phyloP scores from a whole-genome alignment of 2,797 vertebrate species.

The Sylvia borin region DNA sequence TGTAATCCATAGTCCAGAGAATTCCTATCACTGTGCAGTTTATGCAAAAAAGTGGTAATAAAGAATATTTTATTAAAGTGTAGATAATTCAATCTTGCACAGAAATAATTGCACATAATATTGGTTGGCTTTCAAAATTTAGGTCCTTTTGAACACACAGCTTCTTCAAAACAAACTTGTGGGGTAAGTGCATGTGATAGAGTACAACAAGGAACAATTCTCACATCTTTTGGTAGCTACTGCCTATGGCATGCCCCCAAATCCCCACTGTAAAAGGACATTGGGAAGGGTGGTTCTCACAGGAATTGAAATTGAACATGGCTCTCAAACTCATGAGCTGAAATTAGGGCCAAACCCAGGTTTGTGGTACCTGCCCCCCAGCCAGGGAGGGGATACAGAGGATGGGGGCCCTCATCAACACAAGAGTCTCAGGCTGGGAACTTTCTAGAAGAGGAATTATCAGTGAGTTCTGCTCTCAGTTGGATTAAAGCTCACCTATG shows the following conservation, averaged over 20 bases:
- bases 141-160: neutral
- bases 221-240: neutral
- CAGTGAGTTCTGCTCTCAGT: neutral
- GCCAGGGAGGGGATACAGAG: neutral
- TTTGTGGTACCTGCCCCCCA: neutral
- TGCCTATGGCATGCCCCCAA: neutral
- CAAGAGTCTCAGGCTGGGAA: neutral
- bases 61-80: neutral
- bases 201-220: neutral
- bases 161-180: neutral
- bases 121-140: neutral
- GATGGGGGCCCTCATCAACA: fast-evolving
- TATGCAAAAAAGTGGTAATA: neutral
- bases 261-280: neutral
- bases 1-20: neutral
- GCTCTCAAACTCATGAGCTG: neutral
- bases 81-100: neutral
- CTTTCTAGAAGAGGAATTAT: neutral
- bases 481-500: neutral
- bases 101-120: neutral
- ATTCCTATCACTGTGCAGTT: neutral
- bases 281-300: neutral
- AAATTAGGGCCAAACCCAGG: neutral
- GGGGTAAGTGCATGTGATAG: neutral
- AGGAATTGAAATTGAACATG: neutral